phyloP scores from a whole-genome alignment of 2,888 invertebrate genomes.

The Ophonus ardosiacus region DNA sequence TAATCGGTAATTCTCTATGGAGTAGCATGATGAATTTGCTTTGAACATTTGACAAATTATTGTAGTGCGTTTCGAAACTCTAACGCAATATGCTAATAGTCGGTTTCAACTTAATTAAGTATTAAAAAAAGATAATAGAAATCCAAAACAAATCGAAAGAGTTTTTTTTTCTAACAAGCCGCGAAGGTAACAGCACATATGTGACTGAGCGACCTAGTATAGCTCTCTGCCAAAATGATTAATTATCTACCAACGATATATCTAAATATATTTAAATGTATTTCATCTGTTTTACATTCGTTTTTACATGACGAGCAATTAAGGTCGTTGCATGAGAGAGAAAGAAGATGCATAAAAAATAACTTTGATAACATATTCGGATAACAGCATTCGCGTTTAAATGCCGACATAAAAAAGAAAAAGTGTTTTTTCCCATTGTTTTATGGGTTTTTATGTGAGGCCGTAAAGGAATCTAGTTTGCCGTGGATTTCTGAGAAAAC shows the following conservation, averaged over 20 bases:
- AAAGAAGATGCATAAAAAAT: slow-evolving; percentile 39
- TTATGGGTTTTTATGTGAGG: slow-evolving; percentile 61
- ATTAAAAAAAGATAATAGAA: slow-evolving; percentile 38
- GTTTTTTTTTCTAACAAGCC: not conserved
- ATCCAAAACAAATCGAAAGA: slow-evolving; percentile 32
- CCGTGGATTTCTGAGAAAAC: slow-evolving; percentile 59
- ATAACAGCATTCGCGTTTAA: slow-evolving; percentile 59
- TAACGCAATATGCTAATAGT: slow-evolving; percentile 38
- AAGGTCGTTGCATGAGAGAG: slow-evolving; percentile 45
- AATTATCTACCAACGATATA: slow-evolving; percentile 55
- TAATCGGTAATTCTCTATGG: not conserved
- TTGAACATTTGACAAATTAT: slow-evolving; percentile 18
- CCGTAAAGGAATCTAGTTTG: slow-evolving; percentile 62
- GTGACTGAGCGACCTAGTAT: not conserved
- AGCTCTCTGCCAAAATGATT: slow-evolving; percentile 45
- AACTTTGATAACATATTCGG: slow-evolving; percentile 61
- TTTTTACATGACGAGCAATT: slow-evolving; percentile 52
- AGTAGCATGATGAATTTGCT: not conserved
- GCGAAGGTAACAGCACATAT: not conserved
- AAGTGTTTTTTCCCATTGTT: slow-evolving; percentile 62
- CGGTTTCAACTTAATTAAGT: slow-evolving; percentile 35
- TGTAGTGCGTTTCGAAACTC: slow-evolving; percentile 13
- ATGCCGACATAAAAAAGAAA: slow-evolving; percentile 55
- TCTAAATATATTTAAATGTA: slow-evolving; percentile 63
- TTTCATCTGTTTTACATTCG: slow-evolving; percentile 59